A percentile compares a stretch with the other conserved stretches of the same genome.
phyloP scores from a whole-genome alignment of 1,140 invertebrate species.

The Adoxophyes honmai region DNA sequence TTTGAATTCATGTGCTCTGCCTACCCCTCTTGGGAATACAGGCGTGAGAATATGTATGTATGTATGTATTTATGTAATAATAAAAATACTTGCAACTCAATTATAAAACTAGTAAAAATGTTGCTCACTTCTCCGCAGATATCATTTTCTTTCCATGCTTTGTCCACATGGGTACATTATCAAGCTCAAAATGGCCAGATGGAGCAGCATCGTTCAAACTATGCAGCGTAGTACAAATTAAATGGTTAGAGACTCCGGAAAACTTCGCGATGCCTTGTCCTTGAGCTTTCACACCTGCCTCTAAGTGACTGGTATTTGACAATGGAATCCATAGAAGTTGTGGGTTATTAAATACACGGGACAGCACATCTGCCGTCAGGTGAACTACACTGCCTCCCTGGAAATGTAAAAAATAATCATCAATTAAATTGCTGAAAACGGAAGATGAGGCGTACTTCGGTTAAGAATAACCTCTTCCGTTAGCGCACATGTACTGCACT shows the following conservation, averaged over 20 bases:
- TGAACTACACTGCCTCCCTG: constrained; percentile 64
- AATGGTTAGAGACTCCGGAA: constrained; percentile 45
- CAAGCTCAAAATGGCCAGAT: constrained; percentile 82
- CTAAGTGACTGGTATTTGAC: constrained; percentile 53
- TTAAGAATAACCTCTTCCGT: too few species aligned
- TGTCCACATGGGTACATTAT: constrained; percentile 84
- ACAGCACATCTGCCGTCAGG: constrained; percentile 60
- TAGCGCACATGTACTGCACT: too few species aligned
- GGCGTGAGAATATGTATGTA: too few species aligned
- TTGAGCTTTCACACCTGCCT: constrained; percentile 52
- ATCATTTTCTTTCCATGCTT: constrained; percentile 83
- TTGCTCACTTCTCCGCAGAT: constrained; percentile 71
- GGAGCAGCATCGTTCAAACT: constrained; percentile 57
- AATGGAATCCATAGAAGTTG: constrained; percentile 59
- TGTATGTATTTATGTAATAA: too few species aligned
- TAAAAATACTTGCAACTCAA: too few species aligned
- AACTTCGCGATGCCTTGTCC: constrained; percentile 59
- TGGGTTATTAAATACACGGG: constrained; percentile 48
- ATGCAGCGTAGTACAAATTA: constrained; percentile 52
- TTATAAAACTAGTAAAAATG: not conserved
- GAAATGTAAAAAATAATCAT: too few species aligned
- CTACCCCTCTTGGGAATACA: too few species aligned
- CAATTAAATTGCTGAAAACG: too few species aligned
- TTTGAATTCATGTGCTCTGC: too few species aligned
- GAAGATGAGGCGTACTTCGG: too few species aligned